A percentile compares a stretch with the other conserved stretches of the same genome.
Conservation (phyloP, 2,797 vertebrate genomes). For the Enteromius radiatus region DNA sequence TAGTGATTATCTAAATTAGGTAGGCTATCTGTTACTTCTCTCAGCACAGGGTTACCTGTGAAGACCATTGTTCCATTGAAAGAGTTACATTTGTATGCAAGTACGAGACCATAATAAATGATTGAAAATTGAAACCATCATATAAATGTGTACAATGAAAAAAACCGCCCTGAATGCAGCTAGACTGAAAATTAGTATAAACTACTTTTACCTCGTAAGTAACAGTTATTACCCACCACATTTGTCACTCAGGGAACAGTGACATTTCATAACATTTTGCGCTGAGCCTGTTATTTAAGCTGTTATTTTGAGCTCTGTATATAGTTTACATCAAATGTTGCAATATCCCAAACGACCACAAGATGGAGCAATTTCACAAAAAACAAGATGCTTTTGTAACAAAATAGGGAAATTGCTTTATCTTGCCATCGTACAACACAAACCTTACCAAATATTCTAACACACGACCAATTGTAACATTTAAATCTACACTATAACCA, state of each 20-base stretch:
- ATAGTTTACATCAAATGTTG: neutral
- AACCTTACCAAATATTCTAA: neutral
- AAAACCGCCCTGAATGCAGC: neutral
- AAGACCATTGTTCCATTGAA: neutral
- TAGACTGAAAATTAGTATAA: neutral
- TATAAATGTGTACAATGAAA: too few relatives aligned
- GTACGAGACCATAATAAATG: neutral
- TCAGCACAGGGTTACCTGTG: neutral
- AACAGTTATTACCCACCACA: neutral
- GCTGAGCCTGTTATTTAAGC: neutral
- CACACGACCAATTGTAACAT: neutral
- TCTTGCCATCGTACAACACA: neutral
- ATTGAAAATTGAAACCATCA: too few relatives aligned
- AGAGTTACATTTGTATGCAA: neutral
- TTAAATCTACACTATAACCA: neutral
- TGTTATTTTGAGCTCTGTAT: too few relatives aligned
- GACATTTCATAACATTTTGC: neutral
- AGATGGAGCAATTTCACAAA: conserved; percentile 4
- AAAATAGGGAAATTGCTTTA: neutral
- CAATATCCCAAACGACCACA: conserved; percentile 3
- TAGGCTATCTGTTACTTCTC: neutral
- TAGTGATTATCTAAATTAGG: too few relatives aligned
- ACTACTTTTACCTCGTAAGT: neutral
- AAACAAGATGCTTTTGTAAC: neutral
- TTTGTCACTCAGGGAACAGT: neutral